These are phyloP conservation scores for Lydus trimaculatus DNA, from an alignment of 2,888 invertebrate species.

Conservation along the genomic window DNA sequence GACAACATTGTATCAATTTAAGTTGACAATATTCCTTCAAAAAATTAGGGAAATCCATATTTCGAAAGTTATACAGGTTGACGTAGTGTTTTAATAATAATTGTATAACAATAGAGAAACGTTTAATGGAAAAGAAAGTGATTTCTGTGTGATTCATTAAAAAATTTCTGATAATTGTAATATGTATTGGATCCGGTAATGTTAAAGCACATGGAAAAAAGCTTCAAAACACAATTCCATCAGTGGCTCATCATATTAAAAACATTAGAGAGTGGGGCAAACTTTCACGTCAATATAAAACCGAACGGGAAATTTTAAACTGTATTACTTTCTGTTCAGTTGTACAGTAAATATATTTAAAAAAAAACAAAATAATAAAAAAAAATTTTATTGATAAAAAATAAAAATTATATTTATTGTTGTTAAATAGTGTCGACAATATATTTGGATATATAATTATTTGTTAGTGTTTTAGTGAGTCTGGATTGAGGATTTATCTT, in stretches of 20 bases:
- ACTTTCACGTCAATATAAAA: constrained; percentile 62
- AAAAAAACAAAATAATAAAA: neutral
- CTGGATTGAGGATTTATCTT: constrained; percentile 39
- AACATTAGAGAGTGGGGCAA: constrained; percentile 54
- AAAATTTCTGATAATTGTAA: constrained; percentile 47
- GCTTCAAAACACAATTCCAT: constrained; percentile 49
- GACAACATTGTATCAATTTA: neutral
- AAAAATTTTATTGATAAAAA: neutral
- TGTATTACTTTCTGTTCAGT: constrained; percentile 58
- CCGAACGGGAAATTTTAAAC: constrained; percentile 58
- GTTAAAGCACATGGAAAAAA: constrained; percentile 37
- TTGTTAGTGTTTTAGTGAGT: constrained; percentile 35
- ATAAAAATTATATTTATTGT: constrained; percentile 15
- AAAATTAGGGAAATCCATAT: constrained; percentile 14
- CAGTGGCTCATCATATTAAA: constrained; percentile 42
- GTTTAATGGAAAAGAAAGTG: constrained; percentile 49
- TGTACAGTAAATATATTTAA: constrained; percentile 30
- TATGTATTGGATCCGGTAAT: constrained; percentile 44
- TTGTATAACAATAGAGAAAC: constrained; percentile 44
- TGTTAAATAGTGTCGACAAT: constrained; percentile 32
- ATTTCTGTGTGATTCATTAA: constrained; percentile 43
- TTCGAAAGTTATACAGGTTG: constrained; percentile 36
- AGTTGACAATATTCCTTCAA: neutral
- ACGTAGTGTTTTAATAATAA: no score
- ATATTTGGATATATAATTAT: constrained; percentile 32